Evolutionary conservation across 2,888 invertebrate genomes (phyloP).

Genomic region (Drosophila affinis): DNA sequence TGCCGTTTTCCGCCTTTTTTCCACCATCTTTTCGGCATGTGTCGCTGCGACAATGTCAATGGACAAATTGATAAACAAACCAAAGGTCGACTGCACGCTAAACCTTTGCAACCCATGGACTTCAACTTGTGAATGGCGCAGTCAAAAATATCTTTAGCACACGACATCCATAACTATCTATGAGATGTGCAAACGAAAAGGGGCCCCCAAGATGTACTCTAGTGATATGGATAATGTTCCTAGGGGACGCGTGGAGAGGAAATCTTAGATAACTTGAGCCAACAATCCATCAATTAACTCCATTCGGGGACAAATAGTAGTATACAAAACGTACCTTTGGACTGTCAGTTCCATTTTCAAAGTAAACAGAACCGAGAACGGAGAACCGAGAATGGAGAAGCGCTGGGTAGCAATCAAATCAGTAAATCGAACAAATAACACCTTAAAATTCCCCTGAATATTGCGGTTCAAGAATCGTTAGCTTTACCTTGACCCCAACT

Average conservation of each 20-base stretch:
- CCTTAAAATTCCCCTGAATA: slow-evolving; percentile 5
- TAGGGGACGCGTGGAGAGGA: not conserved
- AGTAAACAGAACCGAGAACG: slow-evolving; percentile 1
- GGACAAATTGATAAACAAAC: not conserved
- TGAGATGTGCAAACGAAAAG: too few relatives aligned
- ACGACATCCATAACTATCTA: too few relatives aligned
- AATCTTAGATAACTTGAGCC: slow-evolving; percentile 1
- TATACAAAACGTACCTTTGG: not conserved
- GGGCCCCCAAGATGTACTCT: not conserved
- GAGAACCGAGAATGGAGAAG: not conserved
- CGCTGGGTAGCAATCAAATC: slow-evolving; percentile 3
- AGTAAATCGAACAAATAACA: slow-evolving; percentile 1
- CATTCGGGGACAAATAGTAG: not conserved
- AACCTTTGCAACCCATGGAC: not conserved
- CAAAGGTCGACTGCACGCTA: not conserved
- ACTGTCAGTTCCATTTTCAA: not conserved
- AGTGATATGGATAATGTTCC: not conserved
- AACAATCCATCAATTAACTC: slow-evolving; percentile 1
- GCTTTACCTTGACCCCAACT: not conserved
- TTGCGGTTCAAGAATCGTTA: slow-evolving; percentile 3
- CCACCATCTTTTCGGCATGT: not conserved
- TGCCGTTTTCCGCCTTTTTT: not conserved
- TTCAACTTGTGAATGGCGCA: too few relatives aligned
- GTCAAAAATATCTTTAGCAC: too few relatives aligned
- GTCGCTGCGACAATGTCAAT: not conserved